These are phyloP conservation scores for Limnodromus scolopaceus DNA, from an alignment of 2,797 vertebrate species.

Conservation along the genomic window DNA sequence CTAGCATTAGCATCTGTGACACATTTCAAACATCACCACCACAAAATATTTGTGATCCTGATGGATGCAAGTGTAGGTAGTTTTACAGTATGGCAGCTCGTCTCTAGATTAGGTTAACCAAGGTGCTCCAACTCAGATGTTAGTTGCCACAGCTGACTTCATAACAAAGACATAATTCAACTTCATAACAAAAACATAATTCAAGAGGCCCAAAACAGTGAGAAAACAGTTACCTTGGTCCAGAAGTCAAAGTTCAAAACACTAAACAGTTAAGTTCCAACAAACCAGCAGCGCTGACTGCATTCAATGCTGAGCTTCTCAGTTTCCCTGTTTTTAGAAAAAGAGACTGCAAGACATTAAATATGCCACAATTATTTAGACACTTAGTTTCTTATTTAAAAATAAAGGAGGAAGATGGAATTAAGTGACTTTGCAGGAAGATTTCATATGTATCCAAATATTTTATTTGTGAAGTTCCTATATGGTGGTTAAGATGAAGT, in stretches of 20 bases:
- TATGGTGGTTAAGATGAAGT: neutral
- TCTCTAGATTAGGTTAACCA: neutral
- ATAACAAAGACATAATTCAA: neutral
- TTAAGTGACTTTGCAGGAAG: neutral
- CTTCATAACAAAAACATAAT: neutral
- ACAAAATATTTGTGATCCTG: neutral
- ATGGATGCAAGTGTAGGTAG: accelerated
- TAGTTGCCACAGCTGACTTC: neutral
- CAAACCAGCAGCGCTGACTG: neutral
- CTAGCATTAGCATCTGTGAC: neutral
- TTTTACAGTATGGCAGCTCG: neutral
- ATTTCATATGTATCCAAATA: neutral
- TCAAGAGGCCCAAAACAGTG: neutral
- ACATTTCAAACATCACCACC: neutral
- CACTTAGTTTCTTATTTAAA: neutral
- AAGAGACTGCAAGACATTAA: neutral
- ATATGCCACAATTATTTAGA: neutral
- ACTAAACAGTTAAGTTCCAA: neutral
- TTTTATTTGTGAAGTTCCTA: neutral
- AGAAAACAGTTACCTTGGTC: neutral
- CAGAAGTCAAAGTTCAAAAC: neutral
- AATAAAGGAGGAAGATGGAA: neutral
- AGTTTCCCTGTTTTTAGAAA: neutral
- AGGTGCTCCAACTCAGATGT: neutral
- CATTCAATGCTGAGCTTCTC: neutral